Evolutionary conservation across 2,888 invertebrate species (phyloP).

Genomic region (Pachydiplax longipennis): DNA sequence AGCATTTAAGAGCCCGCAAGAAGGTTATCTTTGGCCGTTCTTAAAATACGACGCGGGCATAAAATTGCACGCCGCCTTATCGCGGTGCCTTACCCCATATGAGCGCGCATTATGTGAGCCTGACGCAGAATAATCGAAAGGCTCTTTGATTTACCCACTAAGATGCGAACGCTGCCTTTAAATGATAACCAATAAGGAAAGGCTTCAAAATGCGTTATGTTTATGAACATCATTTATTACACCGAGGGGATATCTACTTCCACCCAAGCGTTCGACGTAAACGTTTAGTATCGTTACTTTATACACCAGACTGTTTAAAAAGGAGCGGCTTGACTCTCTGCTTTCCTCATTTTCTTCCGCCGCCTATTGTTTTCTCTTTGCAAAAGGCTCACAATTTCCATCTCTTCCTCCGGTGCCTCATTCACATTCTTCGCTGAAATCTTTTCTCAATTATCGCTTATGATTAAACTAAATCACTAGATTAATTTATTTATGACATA

Average conservation of each 20-base stretch:
- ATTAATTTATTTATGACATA: too few relatives aligned
- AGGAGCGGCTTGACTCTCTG: neutral
- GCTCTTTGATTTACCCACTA: conserved; percentile 8
- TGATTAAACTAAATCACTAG: too few relatives aligned
- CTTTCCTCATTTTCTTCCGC: neutral
- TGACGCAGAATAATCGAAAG: conserved; percentile 20
- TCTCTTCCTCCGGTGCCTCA: neutral
- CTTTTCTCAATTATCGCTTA: too few relatives aligned
- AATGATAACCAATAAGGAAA: conserved; percentile 1
- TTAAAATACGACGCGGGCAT: neutral
- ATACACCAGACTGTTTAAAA: neutral
- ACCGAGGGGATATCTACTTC: neutral
- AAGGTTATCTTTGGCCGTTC: neutral
- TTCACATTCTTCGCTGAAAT: neutral
- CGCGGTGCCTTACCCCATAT: neutral
- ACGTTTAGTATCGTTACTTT: neutral
- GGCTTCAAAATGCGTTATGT: neutral
- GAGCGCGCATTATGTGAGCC: neutral
- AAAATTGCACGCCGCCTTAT: neutral
- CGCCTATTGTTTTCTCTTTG: neutral
- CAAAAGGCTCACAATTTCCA: neutral
- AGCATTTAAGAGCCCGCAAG: neutral
- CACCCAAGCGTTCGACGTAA: neutral
- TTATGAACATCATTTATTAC: neutral
- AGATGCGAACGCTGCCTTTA: neutral